Conservation (phyloP, 2,797 vertebrate species). For the Helarctos malayanus region DNA sequence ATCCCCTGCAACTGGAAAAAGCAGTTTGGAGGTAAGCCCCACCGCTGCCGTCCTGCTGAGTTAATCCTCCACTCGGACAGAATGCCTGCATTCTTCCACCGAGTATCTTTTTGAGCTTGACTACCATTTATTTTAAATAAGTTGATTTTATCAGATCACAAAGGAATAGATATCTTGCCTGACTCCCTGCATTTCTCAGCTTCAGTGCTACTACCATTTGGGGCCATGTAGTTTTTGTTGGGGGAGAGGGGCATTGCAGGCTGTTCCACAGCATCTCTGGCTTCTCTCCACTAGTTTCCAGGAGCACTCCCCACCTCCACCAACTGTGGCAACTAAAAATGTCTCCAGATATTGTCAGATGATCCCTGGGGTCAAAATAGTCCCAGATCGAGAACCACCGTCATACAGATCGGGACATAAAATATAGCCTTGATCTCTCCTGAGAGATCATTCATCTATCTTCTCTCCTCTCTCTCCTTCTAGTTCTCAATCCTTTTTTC, state of each 20-base stretch:
- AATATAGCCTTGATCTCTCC: not conserved
- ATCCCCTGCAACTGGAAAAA: conserved; percentile 99
- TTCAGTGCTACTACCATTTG: not conserved
- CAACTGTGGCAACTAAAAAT: not conserved
- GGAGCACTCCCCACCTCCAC: no score
- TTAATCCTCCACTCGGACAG: not conserved
- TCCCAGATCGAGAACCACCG: not conserved
- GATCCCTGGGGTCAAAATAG: not conserved
- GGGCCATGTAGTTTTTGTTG: not conserved
- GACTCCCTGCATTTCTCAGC: not conserved
- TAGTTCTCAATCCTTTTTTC: not conserved
- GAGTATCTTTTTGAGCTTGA: not conserved
- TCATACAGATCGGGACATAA: not conserved
- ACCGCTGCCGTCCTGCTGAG: accelerated
- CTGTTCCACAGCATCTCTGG: not conserved
- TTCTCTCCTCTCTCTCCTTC: not conserved
- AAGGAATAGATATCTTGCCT: not conserved
- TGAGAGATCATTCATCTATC: accelerated
- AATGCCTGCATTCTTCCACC: not conserved
- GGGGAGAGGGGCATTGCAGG: not conserved
- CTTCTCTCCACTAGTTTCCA: not conserved
- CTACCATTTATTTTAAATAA: not conserved
- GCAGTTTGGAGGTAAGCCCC: conserved; percentile 95
- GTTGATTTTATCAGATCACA: not conserved
- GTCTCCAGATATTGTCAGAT: not conserved